Conservation (phyloP, 2,888 invertebrate species). For the Habrosyne pyritoides region DNA sequence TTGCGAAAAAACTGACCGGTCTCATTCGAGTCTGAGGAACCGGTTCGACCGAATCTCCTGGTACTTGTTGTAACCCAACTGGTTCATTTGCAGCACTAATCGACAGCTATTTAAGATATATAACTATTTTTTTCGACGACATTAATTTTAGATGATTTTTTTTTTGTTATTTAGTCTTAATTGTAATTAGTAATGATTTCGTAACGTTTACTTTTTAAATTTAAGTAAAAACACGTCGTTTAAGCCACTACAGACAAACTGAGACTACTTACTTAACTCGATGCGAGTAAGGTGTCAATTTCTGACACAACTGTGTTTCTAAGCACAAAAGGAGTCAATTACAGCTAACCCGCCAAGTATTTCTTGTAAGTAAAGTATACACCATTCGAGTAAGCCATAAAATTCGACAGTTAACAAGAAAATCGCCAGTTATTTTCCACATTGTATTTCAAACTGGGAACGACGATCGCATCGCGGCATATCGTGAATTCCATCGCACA, state of each 20-base stretch:
- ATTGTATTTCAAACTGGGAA: neutral
- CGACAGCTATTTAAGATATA: too few species aligned
- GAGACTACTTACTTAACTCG: too few species aligned
- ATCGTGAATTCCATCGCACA: constrained; percentile 4
- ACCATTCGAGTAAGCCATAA: neutral
- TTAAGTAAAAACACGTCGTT: too few species aligned
- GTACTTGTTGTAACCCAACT: constrained; percentile 23
- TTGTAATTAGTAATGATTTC: too few species aligned
- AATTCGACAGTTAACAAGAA: constrained; percentile 3
- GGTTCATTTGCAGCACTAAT: constrained; percentile 11
- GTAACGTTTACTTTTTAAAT: too few species aligned
- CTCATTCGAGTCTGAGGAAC: constrained; percentile 38
- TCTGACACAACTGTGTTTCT: neutral
- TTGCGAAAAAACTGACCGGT: constrained; percentile 57
- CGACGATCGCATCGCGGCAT: neutral
- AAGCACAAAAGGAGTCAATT: neutral
- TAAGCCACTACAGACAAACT: too few species aligned
- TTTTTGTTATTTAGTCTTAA: neutral
- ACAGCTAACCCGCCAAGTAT: neutral
- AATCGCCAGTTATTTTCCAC: constrained; percentile 3
- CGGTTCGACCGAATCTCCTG: constrained; percentile 49
- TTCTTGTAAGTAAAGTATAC: neutral
- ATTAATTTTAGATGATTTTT: too few species aligned
- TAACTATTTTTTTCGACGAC: too few species aligned
- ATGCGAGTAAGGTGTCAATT: too few species aligned